Base-by-base conservation (phyloP, 2,888 invertebrate species). In the Metellina segmentata region DNA sequence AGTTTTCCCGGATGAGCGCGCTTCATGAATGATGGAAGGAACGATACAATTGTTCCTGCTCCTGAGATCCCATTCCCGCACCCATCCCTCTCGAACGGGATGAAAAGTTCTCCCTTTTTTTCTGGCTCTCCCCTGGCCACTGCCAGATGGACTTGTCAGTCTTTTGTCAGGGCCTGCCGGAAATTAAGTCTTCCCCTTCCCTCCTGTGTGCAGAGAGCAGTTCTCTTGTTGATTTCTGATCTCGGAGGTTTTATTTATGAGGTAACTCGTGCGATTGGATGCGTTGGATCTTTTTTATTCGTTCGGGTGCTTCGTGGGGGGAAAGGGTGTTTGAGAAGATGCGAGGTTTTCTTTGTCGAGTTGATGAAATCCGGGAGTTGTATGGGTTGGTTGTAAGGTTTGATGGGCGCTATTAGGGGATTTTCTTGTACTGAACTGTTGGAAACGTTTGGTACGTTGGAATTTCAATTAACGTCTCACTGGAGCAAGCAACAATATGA, bases 11-110 rank as follows among this genome's bases (percentile, higher is more conserved):
- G 16, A 20, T 52, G 74, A 83, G 20, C 74, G 8, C 7, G 13
- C 74, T 53, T 74, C 83, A 83, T 83, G 83, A 83, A 83, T 83
- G 83, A 83, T 83, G 83, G 74, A 83, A 74, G 53, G 20, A 53
- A 8, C 61, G 53, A 83, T 83, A 83, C 83, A 83, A 75, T 53
- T 34, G 61, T 83, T 53, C 8, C 9, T 20, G 49, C 48, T n/a
- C n/a, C n/a, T 19, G 34, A 1, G 34, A 34, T 61, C 79, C 8
- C 19, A 20, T 34, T 61, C 16, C 13, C 20, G 20, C 48, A 16
- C 81, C 34, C n/a, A 34, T 11, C 49, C 16, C 52, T 7, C 74
- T 20, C 20, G 51, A 53, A 53, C 20, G n/a, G 70, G 20, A 61
- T 61, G 52, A 61, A 61, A 61, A 61, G 61, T 61, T 61, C 61